Conservation (phyloP, 2,113 vertebrate species). For the Hydrolagus affinis region DNA sequence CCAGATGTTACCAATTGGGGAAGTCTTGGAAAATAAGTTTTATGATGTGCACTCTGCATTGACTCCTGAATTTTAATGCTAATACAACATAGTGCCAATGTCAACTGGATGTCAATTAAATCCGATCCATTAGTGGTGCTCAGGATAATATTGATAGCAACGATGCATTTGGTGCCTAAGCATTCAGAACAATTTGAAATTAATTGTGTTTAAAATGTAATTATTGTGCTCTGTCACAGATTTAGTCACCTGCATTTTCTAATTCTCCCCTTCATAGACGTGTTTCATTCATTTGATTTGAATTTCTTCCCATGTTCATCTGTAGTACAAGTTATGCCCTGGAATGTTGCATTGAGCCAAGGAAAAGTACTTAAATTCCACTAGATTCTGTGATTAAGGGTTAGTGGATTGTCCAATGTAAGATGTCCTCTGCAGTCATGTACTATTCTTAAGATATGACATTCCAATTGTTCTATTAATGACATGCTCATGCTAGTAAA, state of each 20-base stretch:
- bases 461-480: slow-evolving; percentile 1
- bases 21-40: background rate
- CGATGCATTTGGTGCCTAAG: background rate
- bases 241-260: background rate
- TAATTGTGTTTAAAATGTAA: background rate
- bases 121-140: background rate
- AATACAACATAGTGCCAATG: background rate
- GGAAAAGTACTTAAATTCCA: background rate
- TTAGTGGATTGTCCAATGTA: background rate
- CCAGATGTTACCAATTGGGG: background rate
- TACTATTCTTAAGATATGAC: slow-evolving; percentile 1
- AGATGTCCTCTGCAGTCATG: background rate
- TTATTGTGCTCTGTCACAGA: background rate
- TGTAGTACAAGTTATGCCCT: background rate
- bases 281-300: background rate
- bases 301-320: background rate
- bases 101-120: background rate
- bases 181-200: background rate
- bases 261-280: background rate
- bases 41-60: background rate
- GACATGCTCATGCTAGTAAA: slow-evolving; percentile 1
- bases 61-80: background rate
- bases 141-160: background rate
- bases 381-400: background rate
- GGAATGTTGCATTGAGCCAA: background rate